Evolutionary conservation across 2,113 vertebrate species (phyloP).

Genomic region (Hirundichthys speculiger): DNA sequence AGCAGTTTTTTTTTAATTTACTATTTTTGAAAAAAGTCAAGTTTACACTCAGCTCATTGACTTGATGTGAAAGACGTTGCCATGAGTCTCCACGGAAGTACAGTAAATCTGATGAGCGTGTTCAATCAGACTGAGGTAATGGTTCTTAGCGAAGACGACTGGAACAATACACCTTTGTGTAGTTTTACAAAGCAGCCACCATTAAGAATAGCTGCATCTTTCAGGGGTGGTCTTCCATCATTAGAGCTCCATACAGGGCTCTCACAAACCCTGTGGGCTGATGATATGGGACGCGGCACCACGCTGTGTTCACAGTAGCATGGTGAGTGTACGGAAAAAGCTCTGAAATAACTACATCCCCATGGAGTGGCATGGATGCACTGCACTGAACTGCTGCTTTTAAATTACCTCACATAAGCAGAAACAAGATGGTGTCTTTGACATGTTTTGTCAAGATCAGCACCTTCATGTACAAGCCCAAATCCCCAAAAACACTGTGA

Average conservation of each 20-base stretch:
- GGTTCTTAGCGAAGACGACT: constrained; percentile 13
- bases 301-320: constrained; percentile 19
- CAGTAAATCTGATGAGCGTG: constrained; percentile 12
- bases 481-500: too few relatives aligned
- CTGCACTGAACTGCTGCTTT: too few relatives aligned
- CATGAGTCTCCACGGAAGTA: constrained; percentile 9
- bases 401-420: too few relatives aligned
- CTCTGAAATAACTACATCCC: constrained; percentile 16
- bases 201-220: constrained; percentile 37
- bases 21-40: too few relatives aligned
- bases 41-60: neutral
- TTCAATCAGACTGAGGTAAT: constrained; percentile 18
- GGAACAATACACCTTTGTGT: constrained; percentile 64
- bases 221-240: constrained; percentile 68
- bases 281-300: constrained; percentile 29
- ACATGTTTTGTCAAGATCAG: too few relatives aligned
- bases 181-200: constrained; percentile 18
- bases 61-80: neutral
- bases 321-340: constrained; percentile 12
- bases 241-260: constrained; percentile 46
- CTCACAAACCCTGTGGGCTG: constrained; percentile 34
- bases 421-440: too few relatives aligned
- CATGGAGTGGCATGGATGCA: neutral
- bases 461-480: too few relatives aligned
- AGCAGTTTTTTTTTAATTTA: too few relatives aligned